A percentile compares a stretch with the other conserved stretches of the same genome.
phyloP scores from a whole-genome alignment of 2,113 vertebrate genomes.

The Circaetus gallicus region DNA sequence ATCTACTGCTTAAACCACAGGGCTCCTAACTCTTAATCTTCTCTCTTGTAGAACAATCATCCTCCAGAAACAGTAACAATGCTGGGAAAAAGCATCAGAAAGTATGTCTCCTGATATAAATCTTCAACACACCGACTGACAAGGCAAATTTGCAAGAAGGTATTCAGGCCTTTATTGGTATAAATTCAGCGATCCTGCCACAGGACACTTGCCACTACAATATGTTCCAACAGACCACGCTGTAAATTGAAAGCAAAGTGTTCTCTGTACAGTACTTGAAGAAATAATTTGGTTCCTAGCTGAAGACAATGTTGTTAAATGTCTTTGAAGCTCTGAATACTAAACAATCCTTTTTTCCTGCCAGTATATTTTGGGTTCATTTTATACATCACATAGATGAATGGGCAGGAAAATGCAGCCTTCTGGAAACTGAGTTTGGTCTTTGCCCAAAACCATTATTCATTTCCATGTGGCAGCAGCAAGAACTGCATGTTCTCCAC shows the following conservation, averaged over 20 bases:
- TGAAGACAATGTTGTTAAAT: slow-evolving; percentile 25
- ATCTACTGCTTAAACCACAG: not conserved
- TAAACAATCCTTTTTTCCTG: not conserved
- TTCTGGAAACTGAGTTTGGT: slow-evolving; percentile 38
- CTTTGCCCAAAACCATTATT: slow-evolving; percentile 30
- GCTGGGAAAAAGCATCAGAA: not conserved
- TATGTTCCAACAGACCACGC: not conserved
- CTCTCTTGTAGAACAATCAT: not conserved
- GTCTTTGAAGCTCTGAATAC: slow-evolving; percentile 24
- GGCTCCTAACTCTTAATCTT: not conserved
- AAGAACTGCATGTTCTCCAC: not conserved
- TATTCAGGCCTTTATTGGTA: not conserved
- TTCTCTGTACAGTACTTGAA: slow-evolving; percentile 19
- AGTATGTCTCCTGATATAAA: not conserved
- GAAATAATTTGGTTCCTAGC: slow-evolving; percentile 40
- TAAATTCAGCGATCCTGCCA: not conserved
- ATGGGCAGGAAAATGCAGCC: not conserved
- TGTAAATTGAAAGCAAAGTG: slow-evolving; percentile 31
- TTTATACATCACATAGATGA: slow-evolving; percentile 1
- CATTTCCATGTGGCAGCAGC: not conserved
- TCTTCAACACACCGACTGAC: not conserved
- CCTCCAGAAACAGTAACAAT: not conserved
- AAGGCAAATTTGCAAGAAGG: not conserved
- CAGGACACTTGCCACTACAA: not conserved
- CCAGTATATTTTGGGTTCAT: not conserved